Conservation (phyloP, 92 coral and sea anemone genomes). For the Parazoanthus swiftii region DNA sequence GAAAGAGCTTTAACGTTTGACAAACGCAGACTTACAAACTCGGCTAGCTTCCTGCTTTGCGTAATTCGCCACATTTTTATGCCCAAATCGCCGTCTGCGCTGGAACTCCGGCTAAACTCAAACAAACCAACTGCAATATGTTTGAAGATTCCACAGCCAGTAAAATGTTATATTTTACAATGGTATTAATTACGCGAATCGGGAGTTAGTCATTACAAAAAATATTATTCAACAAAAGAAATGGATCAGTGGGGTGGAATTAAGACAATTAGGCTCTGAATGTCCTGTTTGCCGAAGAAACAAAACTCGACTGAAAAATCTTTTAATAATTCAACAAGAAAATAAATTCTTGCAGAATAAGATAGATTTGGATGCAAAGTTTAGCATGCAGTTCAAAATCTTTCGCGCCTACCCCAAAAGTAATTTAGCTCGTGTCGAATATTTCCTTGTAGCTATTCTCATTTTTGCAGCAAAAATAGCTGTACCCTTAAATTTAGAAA, state of each 20-base stretch:
- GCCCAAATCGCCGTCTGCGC: slow-evolving; percentile 17
- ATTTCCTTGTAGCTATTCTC: background rate
- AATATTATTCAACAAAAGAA: slow-evolving; percentile 37
- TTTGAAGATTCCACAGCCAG: slow-evolving; percentile 34
- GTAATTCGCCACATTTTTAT: slow-evolving; percentile 88
- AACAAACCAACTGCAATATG: slow-evolving; percentile 29
- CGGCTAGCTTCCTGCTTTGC: slow-evolving; percentile 87
- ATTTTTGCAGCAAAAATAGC: background rate
- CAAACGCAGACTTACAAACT: slow-evolving; percentile 76
- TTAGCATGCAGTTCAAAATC: background rate
- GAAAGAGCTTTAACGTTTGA: background rate
- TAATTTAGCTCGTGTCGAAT: too few relatives aligned
- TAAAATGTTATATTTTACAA: slow-evolving; percentile 35
- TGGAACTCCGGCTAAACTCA: slow-evolving; percentile 20
- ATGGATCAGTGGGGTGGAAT: slow-evolving; percentile 42
- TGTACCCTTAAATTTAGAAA: background rate
- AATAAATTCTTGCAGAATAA: background rate
- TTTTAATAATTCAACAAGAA: slow-evolving; percentile 34
- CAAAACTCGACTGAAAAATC: slow-evolving; percentile 25
- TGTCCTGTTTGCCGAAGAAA: slow-evolving; percentile 4
- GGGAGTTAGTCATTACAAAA: slow-evolving; percentile 39
- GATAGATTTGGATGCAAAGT: slow-evolving; percentile 19
- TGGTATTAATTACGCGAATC: slow-evolving; percentile 44
- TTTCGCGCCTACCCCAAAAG: background rate
- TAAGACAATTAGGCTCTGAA: slow-evolving; percentile 15